Conservation (phyloP, 92 coral and sea anemone genomes). For the Anthopleura xanthogrammica region DNA sequence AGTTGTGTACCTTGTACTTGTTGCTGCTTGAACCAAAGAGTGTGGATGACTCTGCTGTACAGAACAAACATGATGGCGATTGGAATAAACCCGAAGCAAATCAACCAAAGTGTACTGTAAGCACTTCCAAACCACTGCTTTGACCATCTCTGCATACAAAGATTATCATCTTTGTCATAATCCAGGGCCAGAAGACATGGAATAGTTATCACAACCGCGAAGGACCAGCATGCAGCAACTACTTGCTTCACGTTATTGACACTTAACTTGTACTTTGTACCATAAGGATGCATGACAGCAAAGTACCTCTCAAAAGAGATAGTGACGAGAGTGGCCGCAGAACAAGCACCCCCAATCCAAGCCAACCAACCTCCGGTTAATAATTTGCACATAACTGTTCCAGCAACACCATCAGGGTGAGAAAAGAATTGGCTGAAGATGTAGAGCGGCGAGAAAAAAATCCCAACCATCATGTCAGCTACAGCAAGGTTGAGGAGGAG, state of each 20-base stretch:
- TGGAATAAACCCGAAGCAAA: conserved; percentile 4
- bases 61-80: conserved; percentile 36
- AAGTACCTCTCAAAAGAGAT: conserved; percentile 6
- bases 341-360: background rate
- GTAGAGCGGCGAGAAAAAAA: conserved; percentile 45
- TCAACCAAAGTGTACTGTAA: background rate
- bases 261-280: background rate
- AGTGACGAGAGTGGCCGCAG: background rate
- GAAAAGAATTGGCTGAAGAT: conserved; percentile 46
- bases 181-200: background rate
- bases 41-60: conserved; percentile 43
- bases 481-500: conserved; percentile 51
- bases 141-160: background rate
- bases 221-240: background rate
- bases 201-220: background rate
- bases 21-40: conserved; percentile 48
- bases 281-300: background rate
- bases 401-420: background rate
- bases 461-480: conserved; percentile 54
- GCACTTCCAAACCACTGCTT: background rate
- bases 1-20: conserved; percentile 27
- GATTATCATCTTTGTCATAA: background rate
- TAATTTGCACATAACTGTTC: background rate
- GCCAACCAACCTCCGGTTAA: background rate
- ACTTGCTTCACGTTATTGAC: background rate